Evolutionary conservation across 2,888 invertebrate genomes (phyloP).

Genomic region (Dendrolimus houi): DNA sequence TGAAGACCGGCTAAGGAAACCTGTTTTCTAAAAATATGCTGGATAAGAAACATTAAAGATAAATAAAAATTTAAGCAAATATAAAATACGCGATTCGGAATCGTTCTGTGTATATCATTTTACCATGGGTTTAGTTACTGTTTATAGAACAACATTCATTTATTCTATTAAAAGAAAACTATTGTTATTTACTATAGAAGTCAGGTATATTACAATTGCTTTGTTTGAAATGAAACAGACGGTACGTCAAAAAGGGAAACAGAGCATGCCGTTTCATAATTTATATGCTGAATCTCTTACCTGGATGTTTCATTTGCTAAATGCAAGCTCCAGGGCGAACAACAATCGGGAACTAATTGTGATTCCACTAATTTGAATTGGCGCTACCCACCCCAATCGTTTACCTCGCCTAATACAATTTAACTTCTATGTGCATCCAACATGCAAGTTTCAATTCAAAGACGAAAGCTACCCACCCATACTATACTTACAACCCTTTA

Average conservation of each 20-base stretch:
- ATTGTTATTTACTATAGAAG: too few species aligned
- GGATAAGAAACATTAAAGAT: too few species aligned
- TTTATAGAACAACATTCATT: too few species aligned
- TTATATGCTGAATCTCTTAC: slow-evolving; percentile 51
- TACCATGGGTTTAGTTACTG: too few species aligned
- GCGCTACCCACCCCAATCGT: slow-evolving; percentile 28
- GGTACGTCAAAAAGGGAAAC: slow-evolving; percentile 23
- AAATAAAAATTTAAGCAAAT: too few species aligned
- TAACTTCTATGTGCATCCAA: slow-evolving; percentile 17
- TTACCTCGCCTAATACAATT: slow-evolving; percentile 26
- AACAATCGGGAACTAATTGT: slow-evolving; percentile 65
- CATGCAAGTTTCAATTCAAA: slow-evolving; percentile 13
- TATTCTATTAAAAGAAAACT: too few species aligned
- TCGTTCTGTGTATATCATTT: too few species aligned
- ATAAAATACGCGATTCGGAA: too few species aligned
- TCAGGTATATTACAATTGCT: too few species aligned
- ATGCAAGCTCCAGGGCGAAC: slow-evolving; percentile 50
- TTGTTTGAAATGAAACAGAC: slow-evolving; percentile 16
- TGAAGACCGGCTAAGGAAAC: too few species aligned
- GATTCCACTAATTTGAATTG: slow-evolving; percentile 66
- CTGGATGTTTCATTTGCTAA: slow-evolving; percentile 56
- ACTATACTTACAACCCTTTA: too few species aligned
- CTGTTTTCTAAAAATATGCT: too few species aligned
- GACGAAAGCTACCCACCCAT: slow-evolving; percentile 1
- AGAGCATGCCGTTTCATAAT: slow-evolving; percentile 38